phyloP scores from a whole-genome alignment of 2,797 vertebrate genomes.

The Chrysocyon brachyurus region DNA sequence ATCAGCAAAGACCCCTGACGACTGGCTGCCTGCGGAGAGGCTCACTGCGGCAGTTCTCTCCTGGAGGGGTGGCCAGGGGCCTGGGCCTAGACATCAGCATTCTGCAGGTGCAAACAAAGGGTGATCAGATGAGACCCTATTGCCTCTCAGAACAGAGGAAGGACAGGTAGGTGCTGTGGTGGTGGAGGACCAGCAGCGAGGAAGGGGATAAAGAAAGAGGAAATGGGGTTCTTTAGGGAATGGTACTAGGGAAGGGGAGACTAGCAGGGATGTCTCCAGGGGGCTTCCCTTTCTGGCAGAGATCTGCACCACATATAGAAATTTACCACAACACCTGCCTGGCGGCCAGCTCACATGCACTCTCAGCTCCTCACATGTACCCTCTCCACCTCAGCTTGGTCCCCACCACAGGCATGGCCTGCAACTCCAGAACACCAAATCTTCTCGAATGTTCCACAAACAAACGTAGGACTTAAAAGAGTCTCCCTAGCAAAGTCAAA shows the following conservation, averaged over 20 bases:
- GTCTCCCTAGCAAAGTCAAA: not conserved
- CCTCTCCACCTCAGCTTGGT: not conserved
- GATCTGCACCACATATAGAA: not conserved
- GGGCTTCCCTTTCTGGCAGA: not conserved
- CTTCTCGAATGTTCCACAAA: not conserved
- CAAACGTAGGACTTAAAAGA: not conserved
- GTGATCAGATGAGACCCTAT: fast-evolving
- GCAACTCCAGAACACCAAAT: not conserved
- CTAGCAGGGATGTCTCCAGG: fast-evolving
- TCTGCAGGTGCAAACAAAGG: not conserved
- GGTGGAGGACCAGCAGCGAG: fast-evolving
- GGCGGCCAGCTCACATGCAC: fast-evolving
- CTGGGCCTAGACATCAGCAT: not conserved
- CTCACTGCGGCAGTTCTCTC: not conserved
- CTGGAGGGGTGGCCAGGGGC: not conserved
- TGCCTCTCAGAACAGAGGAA: not conserved
- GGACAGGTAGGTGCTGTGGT: fast-evolving
- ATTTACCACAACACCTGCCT: fast-evolving
- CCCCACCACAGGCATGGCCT: not conserved
- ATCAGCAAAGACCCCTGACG: not conserved
- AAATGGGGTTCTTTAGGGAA: fast-evolving
- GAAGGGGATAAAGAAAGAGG: not conserved
- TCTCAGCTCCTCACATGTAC: fast-evolving
- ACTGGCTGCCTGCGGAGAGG: fast-evolving
- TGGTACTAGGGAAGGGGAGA: fast-evolving